Base-by-base conservation (phyloP, 2,113 vertebrate species). In the Anarrhichthys ocellatus region DNA sequence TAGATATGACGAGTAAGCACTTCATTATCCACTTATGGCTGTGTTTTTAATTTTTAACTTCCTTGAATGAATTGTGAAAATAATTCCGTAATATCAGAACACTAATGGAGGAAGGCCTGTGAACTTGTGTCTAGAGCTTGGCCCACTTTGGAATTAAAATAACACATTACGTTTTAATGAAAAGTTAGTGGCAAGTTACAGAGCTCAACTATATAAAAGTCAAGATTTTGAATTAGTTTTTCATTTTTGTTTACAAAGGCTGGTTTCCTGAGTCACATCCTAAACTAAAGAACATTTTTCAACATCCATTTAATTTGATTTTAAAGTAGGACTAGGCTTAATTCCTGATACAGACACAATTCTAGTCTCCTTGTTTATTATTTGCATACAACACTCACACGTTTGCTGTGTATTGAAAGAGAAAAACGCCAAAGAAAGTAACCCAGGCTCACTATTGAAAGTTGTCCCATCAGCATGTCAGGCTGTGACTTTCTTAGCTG, bases 11-110 rank as follows among this genome's bases (percentile, higher is more conserved):
- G 0, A 3, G 10, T 7, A 24, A 62, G 32, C 1, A 6, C 1
- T 80, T 69, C 1, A 48, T 67, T 65, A 46, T n/a, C 5, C 18
- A 9, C 9, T 2, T 40, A 58, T n/a, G 8, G 29, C 10, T 83
- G 14, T 82, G 4, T 58, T 73, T 76, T 76, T 74, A 14, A 42
- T 38, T 81, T 76, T 1, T 3, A 20, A 78, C 78, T 89, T 92
- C 80, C 81, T 86, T 89, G 74, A 89, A 56, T 38, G 2, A 64
- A 68, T 86, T 87, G 62, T 68, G 1, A 62, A 83, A 69, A 59
- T 10, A 54, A 73, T 90, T 91, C 83, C 68, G 32, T 76, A 1
- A 44, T 6, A 73, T 82, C 61, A 56, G 6, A 64, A 6, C 3
- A 1, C 5, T 15, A 15, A 70, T 22, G 22, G 2, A 29, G 14